Base-by-base conservation (phyloP, 2,797 vertebrate species). In the Clamator glandarius region DNA sequence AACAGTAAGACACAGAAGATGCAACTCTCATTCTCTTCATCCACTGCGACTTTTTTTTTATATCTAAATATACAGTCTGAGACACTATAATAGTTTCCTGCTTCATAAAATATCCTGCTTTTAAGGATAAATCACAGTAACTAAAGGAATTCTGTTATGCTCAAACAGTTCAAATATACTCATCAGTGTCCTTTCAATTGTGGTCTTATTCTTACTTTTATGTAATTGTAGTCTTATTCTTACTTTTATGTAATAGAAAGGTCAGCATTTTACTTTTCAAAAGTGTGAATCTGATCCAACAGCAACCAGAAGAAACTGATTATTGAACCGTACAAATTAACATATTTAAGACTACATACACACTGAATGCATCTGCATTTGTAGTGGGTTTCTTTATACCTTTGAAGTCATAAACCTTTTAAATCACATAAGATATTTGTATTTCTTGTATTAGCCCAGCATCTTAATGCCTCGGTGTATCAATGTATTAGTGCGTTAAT, bases 201-300 rank as follows among this genome's bases (percentile, higher is more conserved):
- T 62, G 26, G 59, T 87, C 95, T 95, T 81, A 73, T 87, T 80
- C 41, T 94, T 67, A 39, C 76, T 96, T 84, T 84, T 84, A 51
- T 19, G 15, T 51, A 9, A 54, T 15, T 94, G 35, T 62, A 26
- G 59, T 87, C 95, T 95, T 81, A 73, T 87, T 80, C 41, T 94
- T 67, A 39, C 76, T 96, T 84, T 84, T 84, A 51, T 19, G 15
- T 51, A 9, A 54, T n/a, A 69, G 24, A 63, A 84, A 90, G 25
- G 25, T 23, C 10, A 64, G 6, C 2, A 48, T 89, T 63, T 74
- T 59, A 33, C 8, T 52, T 82, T 12, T 67, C 17, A 41, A 69
- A 24, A 29, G 19, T 12, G 5, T 29, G 16, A 62, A 42, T 73
- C 28, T 66, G 42, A 70, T 91, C 26, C 12, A 55, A n/a, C 14